Conservation (phyloP, 2,113 vertebrate species). For the Machaerirhynchus nigripectus region DNA sequence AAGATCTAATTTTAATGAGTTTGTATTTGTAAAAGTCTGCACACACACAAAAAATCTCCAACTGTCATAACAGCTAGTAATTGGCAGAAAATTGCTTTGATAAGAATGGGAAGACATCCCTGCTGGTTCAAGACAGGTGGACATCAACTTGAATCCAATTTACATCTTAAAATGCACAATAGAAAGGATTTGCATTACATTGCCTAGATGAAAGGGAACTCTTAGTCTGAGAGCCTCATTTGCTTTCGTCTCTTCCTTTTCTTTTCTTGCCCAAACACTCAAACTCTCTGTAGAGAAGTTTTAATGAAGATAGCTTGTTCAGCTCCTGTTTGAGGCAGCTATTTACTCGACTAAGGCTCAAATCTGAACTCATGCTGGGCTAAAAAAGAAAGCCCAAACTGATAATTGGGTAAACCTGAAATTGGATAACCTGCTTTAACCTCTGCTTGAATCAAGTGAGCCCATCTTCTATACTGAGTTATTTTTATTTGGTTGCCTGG, state of each 20-base stretch:
- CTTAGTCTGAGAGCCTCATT: conserved; percentile 37
- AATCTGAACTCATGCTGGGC: conserved; percentile 30
- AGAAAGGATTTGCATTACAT: conserved; percentile 35
- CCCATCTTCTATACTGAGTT: background rate
- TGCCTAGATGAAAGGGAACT: conserved; percentile 37
- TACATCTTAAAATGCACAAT: conserved; percentile 48
- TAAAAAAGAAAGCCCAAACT: conserved; percentile 3
- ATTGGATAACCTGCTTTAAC: background rate
- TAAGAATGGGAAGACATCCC: conserved; percentile 27
- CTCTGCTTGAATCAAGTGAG: background rate
- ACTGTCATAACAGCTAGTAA: conserved; percentile 50
- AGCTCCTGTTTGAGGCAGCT: conserved; percentile 15
- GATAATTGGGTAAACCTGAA: conserved; percentile 40
- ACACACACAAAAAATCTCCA: conserved; percentile 38
- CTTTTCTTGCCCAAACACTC: conserved; percentile 1
- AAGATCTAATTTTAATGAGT: conserved; percentile 66
- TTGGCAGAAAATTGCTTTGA: conserved; percentile 61
- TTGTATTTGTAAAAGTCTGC: conserved; percentile 57
- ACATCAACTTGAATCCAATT: conserved; percentile 67
- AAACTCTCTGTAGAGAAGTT: conserved; percentile 49
- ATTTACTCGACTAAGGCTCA: conserved; percentile 14
- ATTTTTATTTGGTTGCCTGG: background rate
- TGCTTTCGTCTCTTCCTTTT: background rate
- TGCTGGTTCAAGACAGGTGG: conserved; percentile 68
- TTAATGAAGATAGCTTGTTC: conserved; percentile 61